These are phyloP conservation scores for Clamator glandarius DNA, from an alignment of 2,797 vertebrate species.

Conservation along the genomic window DNA sequence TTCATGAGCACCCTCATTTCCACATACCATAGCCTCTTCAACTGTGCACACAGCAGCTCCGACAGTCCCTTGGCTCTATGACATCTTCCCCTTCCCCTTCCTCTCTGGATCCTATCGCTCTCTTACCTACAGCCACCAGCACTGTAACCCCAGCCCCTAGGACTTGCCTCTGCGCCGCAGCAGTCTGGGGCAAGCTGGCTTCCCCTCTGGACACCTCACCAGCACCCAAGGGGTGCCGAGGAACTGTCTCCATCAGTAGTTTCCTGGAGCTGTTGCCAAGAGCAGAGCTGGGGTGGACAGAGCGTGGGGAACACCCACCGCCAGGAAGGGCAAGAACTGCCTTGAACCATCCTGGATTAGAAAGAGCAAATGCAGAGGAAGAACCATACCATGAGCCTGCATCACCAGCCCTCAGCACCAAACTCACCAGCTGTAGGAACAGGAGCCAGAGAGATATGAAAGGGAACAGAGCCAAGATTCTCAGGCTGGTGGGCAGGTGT, in stretches of 20 bases:
- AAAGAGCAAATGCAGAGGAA: not conserved
- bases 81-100: not conserved
- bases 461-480: slow-evolving; percentile 12
- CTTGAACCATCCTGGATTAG: not conserved
- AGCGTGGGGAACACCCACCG: slow-evolving; percentile 12
- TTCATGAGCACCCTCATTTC: not conserved
- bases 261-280: not conserved
- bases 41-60: rapidly evolving
- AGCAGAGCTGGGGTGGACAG: not conserved
- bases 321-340: not conserved
- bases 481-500: not conserved
- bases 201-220: not conserved
- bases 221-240: not conserved
- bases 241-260: not conserved
- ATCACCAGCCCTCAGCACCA: not conserved
- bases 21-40: not conserved
- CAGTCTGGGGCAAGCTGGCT: not conserved
- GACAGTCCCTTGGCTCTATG: not conserved
- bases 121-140: not conserved
- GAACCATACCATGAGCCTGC: not conserved
- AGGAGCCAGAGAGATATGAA: not conserved
- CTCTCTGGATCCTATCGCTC: rapidly evolving
- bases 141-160: not conserved
- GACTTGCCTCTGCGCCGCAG: not conserved
- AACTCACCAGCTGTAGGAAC: not conserved